Evolutionary conservation across 2,888 invertebrate species (phyloP), one percentile per base, ranked within the genome.

Genomic region (Tetragnatha montana): DNA sequence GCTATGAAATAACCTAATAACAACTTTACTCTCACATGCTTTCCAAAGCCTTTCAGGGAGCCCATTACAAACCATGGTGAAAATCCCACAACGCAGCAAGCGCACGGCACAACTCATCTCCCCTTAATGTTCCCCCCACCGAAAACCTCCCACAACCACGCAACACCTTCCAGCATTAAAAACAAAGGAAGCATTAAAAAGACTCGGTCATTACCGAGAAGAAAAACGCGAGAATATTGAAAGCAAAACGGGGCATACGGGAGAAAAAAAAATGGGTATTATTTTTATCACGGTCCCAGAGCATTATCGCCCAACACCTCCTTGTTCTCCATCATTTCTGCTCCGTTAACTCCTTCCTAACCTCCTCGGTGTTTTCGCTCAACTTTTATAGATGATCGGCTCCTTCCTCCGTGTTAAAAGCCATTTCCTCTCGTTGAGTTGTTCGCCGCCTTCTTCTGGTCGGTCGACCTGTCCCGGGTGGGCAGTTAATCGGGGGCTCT

Each of bases 331-430:
- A 84, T 84, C 84, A 84, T 84, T 84, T 84, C 78, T 84, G 84
- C 69, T 84, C 84, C 84, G 84, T 84, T 84, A 84, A 84, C 78
- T 84, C 78, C 84, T 84, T 84, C 78, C 22, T 50, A 69, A 69
- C 78, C 76, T 71, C 73, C 19, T 69, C 68, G 35, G 75, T 84
- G 84, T 84, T 76, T 84, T 84, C 78, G 6, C 70, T 50, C 21
- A 76, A 84, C 84, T 76, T 84, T 84, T 84, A 84, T 84, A 84
- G 84, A 84, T 84, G 84, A 84, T 84, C 84, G 84, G 84, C 49
- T 84, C 69, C 69, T 69, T 84, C 76, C 50, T 8, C 21, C 19
- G 84, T 69, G 76, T 78, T 76, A 84, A 84, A 84, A 84, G 84
- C 84, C 76, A 84, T 84, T 84, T 84, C 47, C 68, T 50, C 74